Evolutionary conservation across 1,140 invertebrate genomes (phyloP), one percentile per base, ranked within the genome.

Genomic region (Drosophila navojoa): DNA sequence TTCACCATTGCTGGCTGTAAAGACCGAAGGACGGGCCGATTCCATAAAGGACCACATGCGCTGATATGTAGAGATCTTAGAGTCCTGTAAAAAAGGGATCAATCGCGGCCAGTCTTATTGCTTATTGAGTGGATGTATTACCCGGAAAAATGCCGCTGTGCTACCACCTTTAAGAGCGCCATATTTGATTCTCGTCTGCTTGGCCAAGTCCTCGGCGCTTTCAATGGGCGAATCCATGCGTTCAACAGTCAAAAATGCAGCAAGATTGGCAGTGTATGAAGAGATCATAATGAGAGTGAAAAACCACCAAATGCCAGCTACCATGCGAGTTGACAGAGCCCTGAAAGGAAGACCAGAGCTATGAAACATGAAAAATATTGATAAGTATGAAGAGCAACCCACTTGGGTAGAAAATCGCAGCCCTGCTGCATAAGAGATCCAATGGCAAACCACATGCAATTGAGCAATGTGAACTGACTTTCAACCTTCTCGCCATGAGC

Each of bases 201-300:
- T 98, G 7, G 98, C 97, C 50, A 99, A 93, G 93, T 99, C 98
- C 92, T 99, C 98, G 0, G 97, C 97, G 84, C 96, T 97, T 92
- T 98, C 97, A 59, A 99, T 99, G 5, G 98, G 97, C 0, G 97
- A 97, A 91, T 98, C 97, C 96, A 99, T 97, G 76, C 98, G 94
- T 91, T 99, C 98, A 5, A 99, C 98, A 0, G 98, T 99, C 5
- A 99, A 93, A 93, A 99, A 99, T 27, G 98, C 98, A 19, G 98
- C 98, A 79, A 99, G 94, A 92, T 99, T 99, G 35, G 98, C 98
- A 25, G 98, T 99, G 93, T 99, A 99, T 1, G 98, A 99, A 13
- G 98, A 99, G 85, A 99, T 99, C 96, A 99, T 98, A 79, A 99
- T 99, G 15, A 99, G 93, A 0, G 98, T 99, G 93, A 99, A 99